Base-by-base conservation (phyloP, 2,888 invertebrate genomes). In the Gastracanthus pulcherrimus region DNA sequence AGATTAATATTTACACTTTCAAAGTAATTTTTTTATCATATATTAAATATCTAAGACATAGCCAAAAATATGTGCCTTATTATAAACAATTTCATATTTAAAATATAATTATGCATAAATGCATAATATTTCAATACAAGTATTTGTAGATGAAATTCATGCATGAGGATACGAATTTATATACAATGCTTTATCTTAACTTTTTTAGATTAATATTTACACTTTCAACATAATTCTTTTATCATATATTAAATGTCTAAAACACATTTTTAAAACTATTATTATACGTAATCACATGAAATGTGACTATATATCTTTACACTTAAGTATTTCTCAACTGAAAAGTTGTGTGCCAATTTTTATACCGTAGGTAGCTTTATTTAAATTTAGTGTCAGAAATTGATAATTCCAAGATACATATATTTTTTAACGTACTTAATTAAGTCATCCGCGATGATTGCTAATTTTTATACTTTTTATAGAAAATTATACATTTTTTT, bases 281-380 rank as follows among this genome's bases (percentile, higher is more conserved):
- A 4, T 16, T 70, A 51, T 70, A 70, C 70, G 38, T 51, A 72
- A 72, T 72, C 60, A 60, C 75, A 75, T 34, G 13, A 64, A 36
- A 36, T 64, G 36, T 64, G 48, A 48, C 34, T 48, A 19, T 48
- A n/a, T n/a, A 69, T 69, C 11, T 3, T 41, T 13, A 45, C 45
- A 55, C 58, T 23, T 4, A 16, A 60, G 60, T 72, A 58, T 41
- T 45, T 16, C 26, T 31, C 13, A 23, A n/a, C n/a, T n/a, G n/a
- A 6, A n/a, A 48, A 26, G 11, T 19, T 45, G 13, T 26, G 48
- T 69, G 67, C 67, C 67, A 69, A 48, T 69, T 45, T 45, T 4
- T 11, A n/a, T n/a, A n/a, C n/a, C n/a, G n/a, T n/a, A n/a, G n/a
- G n/a, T n/a, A n/a, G n/a, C n/a, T n/a, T n/a, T n/a, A n/a, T 16